Evolutionary conservation across 2,113 vertebrate genomes (phyloP).

Genomic region (Tamias sibiricus): DNA sequence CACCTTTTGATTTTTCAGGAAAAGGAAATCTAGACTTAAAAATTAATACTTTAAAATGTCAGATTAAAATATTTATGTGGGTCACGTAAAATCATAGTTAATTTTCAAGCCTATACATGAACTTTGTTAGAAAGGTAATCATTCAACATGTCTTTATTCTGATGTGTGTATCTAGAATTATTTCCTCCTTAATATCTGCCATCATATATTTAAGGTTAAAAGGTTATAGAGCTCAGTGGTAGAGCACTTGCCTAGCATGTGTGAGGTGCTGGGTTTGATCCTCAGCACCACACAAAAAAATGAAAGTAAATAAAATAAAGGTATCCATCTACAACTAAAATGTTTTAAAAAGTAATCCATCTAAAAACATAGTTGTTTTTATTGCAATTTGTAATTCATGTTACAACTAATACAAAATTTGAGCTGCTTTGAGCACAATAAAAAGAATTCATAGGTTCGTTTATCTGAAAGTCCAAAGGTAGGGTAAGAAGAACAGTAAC

Average conservation of each 20-base stretch:
- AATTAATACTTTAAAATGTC: neutral
- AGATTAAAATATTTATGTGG: constrained; percentile 10
- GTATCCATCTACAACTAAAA: too few relatives aligned
- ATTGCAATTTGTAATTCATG: neutral
- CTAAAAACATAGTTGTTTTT: neutral
- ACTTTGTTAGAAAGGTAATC: constrained; percentile 14
- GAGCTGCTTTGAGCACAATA: constrained; percentile 8
- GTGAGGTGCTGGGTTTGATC: too few relatives aligned
- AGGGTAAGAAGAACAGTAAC: neutral
- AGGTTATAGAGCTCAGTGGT: neutral
- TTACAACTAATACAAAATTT: constrained; percentile 34
- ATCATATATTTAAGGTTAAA: constrained; percentile 25
- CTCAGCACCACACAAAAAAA: too few relatives aligned
- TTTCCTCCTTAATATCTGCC: neutral
- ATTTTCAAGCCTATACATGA: constrained; percentile 28
- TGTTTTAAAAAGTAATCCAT: neutral
- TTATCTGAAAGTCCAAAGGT: constrained; percentile 42
- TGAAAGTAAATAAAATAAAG: too few relatives aligned
- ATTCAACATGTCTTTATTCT: constrained; percentile 44
- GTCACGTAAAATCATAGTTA: neutral
- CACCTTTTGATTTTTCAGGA: constrained; percentile 43
- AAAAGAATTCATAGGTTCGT: constrained; percentile 36
- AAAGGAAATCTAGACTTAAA: constrained; percentile 5
- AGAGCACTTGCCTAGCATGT: too few relatives aligned
- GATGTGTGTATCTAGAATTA: constrained; percentile 6